Base-by-base conservation (phyloP, 2,888 invertebrate species). In the Drosophila mercatorum region DNA sequence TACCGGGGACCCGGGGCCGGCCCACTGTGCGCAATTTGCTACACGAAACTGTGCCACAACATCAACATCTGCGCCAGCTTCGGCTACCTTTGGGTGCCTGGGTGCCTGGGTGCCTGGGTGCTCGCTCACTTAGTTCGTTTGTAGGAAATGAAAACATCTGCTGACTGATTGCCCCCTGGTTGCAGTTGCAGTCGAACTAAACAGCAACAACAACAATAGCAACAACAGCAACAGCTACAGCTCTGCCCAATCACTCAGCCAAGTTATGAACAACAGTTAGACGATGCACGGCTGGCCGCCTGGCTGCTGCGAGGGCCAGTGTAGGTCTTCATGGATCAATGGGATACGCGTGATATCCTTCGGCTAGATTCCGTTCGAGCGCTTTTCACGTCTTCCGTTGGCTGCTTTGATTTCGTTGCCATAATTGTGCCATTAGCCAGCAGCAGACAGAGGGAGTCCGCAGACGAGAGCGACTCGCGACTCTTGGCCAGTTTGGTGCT, bases 321-420 rank as follows among this genome's bases (percentile, higher is more conserved):
- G 83, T 90, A 88, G 91, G 92, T 91, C 91, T 92, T 91, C 90
- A 91, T 90, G 91, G 92, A 91, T 91, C 91, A 91, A 92, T 92
- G 91, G 92, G 92, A 91, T 91, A 92, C 92, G 92, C 92, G 92
- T 92, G 92, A 92, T 92, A 88, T 92, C 92, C 92, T 91, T 92
- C 92, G 92, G 92, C 88, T 77, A 87, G 86, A 87, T 86, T 82
- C 87, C 87, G 75, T 68, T 71, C 65, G 68, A 63, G 75, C 72
- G 85, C 82, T 67, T 78, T 86, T 81, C 88, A 85, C 81, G 84
- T 85, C 84, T 85, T 88, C 88, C 88, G 88, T 83, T 83, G 77
- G 69, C 72, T 68, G 78, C 77, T 71, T 88, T 82, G 83, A 84
- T 84, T 84, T 84, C 73, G 76, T 80, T 78, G 88, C 88, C 71